Evolutionary conservation across 2,797 vertebrate genomes (phyloP), one percentile per base, ranked within the genome.

Genomic region (Urosaurus nigricauda): DNA sequence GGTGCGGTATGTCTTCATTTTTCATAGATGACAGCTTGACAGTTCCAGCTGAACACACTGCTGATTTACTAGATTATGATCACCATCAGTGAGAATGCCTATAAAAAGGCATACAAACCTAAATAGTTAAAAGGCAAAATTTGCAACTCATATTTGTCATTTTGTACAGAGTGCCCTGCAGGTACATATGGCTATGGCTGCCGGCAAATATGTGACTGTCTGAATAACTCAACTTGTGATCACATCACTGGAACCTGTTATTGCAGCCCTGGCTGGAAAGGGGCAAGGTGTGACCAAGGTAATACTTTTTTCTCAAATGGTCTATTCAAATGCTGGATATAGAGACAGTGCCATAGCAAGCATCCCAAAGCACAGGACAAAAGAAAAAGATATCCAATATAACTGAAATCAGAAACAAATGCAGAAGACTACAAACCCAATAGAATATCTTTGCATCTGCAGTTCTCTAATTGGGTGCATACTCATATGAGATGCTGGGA

Each of bases 171-270:
- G 93, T 99, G 98, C 88, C 97, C 98, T 35, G 94, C 97, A 13
- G 98, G 98, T 43, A 98, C 98, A 0, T 99, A 98, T 0, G 99
- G 99, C 73, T 99, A 99, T 0, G 99, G 98, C 60, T 99, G 99
- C 93, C 98, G 98, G 35, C 99, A 99, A 95, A 97, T 98, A 89
- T 99, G 99, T 70, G 98, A 99, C 93, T 99, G 99, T 92, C 96
- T 99, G 4, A 99, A 99, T 94, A 99, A 99, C 95, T 98, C 98
- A 85, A 99, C 98, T 37, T 99, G 99, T 60, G 98, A 99, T 96
- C 98, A 99, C 96, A 98, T 99, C 96, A 99, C 98, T 0, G 99
- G 99, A 17, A 99, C 98, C 0, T 99, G 99, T 91, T 99, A 99
- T 96, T 99, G 99, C 93, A 99, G 96, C 94, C 98, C 98, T 0